These are phyloP conservation scores for Rotaria macrura DNA, from an alignment of 2,888 invertebrate species.

Conservation along the genomic window DNA sequence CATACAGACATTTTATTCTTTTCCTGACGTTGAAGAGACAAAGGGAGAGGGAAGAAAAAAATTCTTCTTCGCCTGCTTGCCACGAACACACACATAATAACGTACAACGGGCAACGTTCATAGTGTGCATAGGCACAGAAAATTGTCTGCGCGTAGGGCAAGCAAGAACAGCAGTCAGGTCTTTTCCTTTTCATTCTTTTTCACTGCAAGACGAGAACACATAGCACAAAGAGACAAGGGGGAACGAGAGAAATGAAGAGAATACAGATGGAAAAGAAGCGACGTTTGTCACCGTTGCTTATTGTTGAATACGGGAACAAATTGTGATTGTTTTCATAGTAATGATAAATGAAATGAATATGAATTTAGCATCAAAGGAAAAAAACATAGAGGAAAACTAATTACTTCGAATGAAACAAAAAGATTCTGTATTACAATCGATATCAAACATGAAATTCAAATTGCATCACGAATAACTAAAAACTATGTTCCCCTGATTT, in stretches of 20 bases:
- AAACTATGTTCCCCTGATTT: too few relatives aligned
- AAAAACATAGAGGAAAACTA: too few relatives aligned
- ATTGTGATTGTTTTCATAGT: too few relatives aligned
- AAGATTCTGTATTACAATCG: too few relatives aligned
- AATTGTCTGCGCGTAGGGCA: background rate
- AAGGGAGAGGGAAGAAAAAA: background rate
- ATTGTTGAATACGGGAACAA: background rate
- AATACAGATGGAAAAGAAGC: background rate
- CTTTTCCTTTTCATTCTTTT: background rate
- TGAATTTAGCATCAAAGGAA: too few relatives aligned
- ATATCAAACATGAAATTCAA: too few relatives aligned
- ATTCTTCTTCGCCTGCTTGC: background rate
- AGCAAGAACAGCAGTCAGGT: background rate
- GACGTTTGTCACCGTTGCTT: background rate
- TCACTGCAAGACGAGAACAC: background rate
- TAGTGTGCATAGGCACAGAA: background rate
- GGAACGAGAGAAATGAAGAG: background rate
- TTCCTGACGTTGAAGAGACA: background rate
- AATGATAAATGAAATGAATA: too few relatives aligned
- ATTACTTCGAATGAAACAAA: too few relatives aligned
- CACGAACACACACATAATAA: background rate
- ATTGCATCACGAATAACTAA: too few relatives aligned
- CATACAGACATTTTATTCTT: background rate
- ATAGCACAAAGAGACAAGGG: background rate
- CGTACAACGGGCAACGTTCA: constrained; percentile 12